Evolutionary conservation across 37 sponge, comb jelly and placozoan species (phyloP).

Genomic region (Chondrosia reniformis): DNA sequence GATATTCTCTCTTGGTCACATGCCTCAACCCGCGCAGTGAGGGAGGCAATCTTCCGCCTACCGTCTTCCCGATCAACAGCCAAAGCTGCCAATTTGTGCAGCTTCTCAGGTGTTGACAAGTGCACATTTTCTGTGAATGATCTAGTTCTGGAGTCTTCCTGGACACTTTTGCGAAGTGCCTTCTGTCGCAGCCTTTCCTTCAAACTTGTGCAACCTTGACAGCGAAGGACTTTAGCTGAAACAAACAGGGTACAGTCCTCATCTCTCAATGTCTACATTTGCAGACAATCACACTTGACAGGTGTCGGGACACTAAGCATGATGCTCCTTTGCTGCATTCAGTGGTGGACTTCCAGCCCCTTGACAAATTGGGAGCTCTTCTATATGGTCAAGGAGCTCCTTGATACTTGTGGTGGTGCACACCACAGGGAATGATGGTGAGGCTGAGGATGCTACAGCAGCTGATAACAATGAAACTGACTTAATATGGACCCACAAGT

Average conservation of each 20-base stretch:
- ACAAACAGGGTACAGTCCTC: background rate
- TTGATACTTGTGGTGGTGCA: background rate
- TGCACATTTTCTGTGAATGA: background rate
- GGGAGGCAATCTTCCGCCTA: background rate
- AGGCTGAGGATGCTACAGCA: background rate
- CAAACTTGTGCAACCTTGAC: background rate
- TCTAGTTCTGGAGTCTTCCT: background rate
- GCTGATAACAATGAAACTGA: too few species aligned
- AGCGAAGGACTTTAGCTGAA: background rate
- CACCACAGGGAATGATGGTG: background rate
- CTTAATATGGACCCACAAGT: background rate
- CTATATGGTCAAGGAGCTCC: background rate
- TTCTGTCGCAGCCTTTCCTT: constrained; percentile 13
- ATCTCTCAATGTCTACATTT: background rate
- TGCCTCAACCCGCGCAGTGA: background rate
- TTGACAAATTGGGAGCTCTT: background rate
- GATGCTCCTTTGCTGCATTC: background rate
- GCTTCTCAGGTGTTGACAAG: constrained; percentile 8
- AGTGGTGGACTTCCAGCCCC: background rate
- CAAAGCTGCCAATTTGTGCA: background rate
- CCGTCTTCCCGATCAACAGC: background rate
- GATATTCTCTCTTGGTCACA: background rate
- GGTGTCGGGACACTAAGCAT: background rate
- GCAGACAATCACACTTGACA: background rate
- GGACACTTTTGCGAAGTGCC: background rate